Percentiles rank a stretch among this genome's conserved stretches.
These are phyloP conservation scores for Tringa solitaria DNA, from an alignment of 2,113 vertebrate genomes.

Conservation along the genomic window DNA sequence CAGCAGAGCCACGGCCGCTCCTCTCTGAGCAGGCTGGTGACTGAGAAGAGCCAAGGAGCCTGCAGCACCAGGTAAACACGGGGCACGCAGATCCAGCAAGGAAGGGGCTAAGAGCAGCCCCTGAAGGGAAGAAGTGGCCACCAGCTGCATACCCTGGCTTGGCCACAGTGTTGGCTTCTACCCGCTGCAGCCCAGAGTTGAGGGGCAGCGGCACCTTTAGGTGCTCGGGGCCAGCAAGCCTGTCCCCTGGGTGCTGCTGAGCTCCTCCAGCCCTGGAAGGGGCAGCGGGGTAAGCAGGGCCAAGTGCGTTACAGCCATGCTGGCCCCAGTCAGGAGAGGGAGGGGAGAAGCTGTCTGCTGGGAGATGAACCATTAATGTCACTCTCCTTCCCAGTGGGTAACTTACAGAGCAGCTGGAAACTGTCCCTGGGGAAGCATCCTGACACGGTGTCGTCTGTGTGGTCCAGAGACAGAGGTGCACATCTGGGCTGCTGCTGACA, in stretches of 20 bases:
- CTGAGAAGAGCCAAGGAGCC: rapidly evolving
- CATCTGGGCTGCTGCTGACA: background rate
- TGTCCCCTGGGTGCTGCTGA: background rate
- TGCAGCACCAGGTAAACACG: rapidly evolving
- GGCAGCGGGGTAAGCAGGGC: rapidly evolving
- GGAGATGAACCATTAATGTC: background rate
- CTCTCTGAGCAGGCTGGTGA: background rate
- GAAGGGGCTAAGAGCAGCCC: background rate
- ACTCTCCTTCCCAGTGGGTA: background rate
- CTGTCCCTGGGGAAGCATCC: background rate
- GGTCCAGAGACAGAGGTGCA: background rate
- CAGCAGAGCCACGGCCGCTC: background rate
- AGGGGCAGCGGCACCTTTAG: background rate
- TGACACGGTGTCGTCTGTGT: rapidly evolving
- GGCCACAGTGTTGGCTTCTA: background rate
- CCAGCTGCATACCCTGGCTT: background rate
- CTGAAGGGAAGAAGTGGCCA: background rate
- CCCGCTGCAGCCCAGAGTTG: background rate
- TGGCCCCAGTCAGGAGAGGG: background rate
- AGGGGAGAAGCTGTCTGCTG: background rate
- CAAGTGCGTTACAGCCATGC: background rate
- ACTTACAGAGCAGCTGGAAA: background rate
- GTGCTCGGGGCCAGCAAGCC: background rate
- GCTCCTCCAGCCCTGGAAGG: background rate
- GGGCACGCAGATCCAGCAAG: background rate